Percentiles rank a stretch among this genome's conserved stretches.
Conservation (phyloP, 1,140 invertebrate species). For the Hydropsyche tenuis region DNA sequence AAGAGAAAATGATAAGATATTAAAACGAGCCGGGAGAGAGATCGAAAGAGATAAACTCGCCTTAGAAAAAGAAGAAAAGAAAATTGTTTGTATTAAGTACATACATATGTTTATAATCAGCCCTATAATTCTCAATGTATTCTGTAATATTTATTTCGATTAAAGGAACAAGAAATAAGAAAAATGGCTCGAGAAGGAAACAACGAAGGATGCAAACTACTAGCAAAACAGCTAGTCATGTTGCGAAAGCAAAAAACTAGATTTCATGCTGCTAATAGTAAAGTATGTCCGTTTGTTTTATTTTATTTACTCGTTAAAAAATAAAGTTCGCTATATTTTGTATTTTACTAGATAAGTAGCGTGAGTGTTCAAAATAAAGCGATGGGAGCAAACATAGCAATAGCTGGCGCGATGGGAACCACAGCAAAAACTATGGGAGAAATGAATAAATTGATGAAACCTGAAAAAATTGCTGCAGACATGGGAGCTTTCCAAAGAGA, state of each 20-base stretch:
- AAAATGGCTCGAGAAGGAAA: conserved; percentile 87
- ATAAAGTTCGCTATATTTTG: not conserved
- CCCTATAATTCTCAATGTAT: conserved; percentile 28
- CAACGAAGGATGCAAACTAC: conserved; percentile 79
- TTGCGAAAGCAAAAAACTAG: conserved; percentile 87
- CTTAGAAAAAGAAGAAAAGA: conserved; percentile 88
- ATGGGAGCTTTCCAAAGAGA: conserved; percentile 84
- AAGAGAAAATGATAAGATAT: conserved; percentile 77
- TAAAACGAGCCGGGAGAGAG: conserved; percentile 82
- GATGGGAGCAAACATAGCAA: conserved; percentile 86
- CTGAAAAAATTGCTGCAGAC: conserved; percentile 80
- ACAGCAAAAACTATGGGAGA: conserved; percentile 86
- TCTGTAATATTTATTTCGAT: conserved; percentile 28
- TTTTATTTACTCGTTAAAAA: not conserved
- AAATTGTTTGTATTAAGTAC: conserved; percentile 69
- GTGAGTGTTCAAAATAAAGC: conserved; percentile 85
- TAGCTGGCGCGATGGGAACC: conserved; percentile 84
- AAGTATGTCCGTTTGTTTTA: conserved; percentile 57
- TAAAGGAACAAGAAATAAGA: conserved; percentile 85
- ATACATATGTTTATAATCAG: too few species aligned
- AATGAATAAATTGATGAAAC: conserved; percentile 89
- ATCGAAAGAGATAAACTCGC: conserved; percentile 80
- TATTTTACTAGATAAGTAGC: conserved; percentile 70
- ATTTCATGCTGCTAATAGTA: conserved; percentile 77
- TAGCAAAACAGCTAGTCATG: conserved; percentile 89